These are phyloP conservation scores for Magallana angulata DNA, from an alignment of 1,140 invertebrate genomes.

Conservation along the genomic window DNA sequence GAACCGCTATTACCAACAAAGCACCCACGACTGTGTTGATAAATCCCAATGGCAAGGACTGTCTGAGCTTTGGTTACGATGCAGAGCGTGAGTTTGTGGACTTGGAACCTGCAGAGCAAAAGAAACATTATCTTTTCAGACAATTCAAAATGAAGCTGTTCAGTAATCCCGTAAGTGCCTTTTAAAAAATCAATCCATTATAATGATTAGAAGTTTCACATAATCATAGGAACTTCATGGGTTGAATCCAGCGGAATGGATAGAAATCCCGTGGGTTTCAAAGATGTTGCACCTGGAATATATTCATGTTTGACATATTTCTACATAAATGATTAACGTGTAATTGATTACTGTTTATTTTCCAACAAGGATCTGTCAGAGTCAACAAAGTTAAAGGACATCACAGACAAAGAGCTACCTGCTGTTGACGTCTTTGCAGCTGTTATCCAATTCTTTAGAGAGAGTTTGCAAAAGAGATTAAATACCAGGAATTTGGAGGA, in stretches of 20 bases:
- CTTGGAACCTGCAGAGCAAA: slow-evolving; percentile 13
- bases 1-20: slow-evolving; percentile 33
- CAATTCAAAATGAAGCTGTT: slow-evolving; percentile 44
- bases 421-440: slow-evolving; percentile 43
- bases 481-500: background rate
- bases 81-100: slow-evolving; percentile 32
- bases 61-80: slow-evolving; percentile 34
- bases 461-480: slow-evolving; percentile 24
- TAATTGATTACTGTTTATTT: too few species aligned
- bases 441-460: slow-evolving; percentile 35
- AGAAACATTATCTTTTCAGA: slow-evolving; percentile 38
- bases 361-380: background rate
- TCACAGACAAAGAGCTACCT: slow-evolving; percentile 39
- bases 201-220: too few species aligned
- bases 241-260: too few species aligned
- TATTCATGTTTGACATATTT: too few species aligned
- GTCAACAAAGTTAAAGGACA: slow-evolving; percentile 25
- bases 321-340: too few species aligned
- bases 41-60: background rate
- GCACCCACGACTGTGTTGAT: slow-evolving; percentile 32
- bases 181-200: background rate
- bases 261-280: too few species aligned
- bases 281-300: too few species aligned
- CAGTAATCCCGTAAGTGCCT: slow-evolving; percentile 29
- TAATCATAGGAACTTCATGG: too few species aligned